phyloP scores from a whole-genome alignment of 2,797 vertebrate genomes.

The Limosa lapponica region DNA sequence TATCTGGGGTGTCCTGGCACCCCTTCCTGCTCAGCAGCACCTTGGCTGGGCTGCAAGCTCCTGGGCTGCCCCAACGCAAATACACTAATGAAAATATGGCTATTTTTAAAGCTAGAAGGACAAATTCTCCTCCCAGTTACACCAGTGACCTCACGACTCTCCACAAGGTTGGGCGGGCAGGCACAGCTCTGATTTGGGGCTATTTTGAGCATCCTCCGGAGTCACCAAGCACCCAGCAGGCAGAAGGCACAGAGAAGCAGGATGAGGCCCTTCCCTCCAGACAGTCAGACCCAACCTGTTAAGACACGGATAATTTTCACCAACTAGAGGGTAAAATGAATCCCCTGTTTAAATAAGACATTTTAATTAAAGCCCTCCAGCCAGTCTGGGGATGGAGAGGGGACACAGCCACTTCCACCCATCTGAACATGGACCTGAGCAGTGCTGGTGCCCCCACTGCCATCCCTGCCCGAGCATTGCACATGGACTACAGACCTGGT shows the following conservation, averaged over 20 bases:
- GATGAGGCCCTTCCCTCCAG: not conserved
- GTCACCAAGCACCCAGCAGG: not conserved
- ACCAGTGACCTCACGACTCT: not conserved
- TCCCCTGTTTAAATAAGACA: not conserved
- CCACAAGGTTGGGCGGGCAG: not conserved
- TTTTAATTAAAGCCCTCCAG: not conserved
- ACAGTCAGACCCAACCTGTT: not conserved
- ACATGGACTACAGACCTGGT: rapidly evolving
- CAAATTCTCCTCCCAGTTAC: constrained; percentile 41
- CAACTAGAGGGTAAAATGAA: not conserved
- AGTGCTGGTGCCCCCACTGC: not conserved
- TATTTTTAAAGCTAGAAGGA: constrained; percentile 51
- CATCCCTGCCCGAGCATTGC: not conserved
- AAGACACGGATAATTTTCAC: not conserved
- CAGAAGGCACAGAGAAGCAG: not conserved
- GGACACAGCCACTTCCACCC: not conserved
- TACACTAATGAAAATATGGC: not conserved
- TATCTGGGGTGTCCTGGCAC: not conserved
- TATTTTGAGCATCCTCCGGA: constrained; percentile 12
- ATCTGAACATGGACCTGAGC: rapidly evolving
- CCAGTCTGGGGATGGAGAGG: not conserved
- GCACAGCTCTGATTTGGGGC: not conserved
- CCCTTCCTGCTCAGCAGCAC: rapidly evolving
- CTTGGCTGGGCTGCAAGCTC: not conserved
- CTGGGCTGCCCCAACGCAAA: constrained; percentile 13